phyloP scores from a whole-genome alignment of 2,113 vertebrate species.

The Tyto alba region DNA sequence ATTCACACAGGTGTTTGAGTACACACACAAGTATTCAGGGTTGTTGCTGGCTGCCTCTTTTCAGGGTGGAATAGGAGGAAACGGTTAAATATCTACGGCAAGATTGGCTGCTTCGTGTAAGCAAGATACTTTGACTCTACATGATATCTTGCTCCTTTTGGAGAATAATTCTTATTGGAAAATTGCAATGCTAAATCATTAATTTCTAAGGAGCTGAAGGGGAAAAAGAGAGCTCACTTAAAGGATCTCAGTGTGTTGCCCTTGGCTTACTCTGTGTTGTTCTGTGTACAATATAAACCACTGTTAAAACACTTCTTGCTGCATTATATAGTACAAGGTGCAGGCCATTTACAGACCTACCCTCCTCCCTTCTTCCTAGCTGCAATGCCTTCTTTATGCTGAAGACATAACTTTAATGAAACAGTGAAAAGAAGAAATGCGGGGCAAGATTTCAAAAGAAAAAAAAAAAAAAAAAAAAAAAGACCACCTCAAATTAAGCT shows the following conservation, averaged over 20 bases:
- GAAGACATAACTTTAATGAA: neutral
- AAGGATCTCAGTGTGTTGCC: neutral
- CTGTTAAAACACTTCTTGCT: neutral
- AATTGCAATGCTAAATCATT: neutral
- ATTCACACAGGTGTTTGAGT: fast-evolving
- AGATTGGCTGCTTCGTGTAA: neutral
- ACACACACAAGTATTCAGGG: neutral
- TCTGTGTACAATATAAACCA: neutral
- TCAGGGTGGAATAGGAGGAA: neutral
- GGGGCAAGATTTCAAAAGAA: neutral
- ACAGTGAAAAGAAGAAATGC: neutral
- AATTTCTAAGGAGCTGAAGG: neutral
- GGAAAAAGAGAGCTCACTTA: neutral
- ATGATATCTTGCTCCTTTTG: neutral
- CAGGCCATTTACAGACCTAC: neutral
- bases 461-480: neutral
- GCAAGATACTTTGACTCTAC: neutral
- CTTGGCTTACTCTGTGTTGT: neutral
- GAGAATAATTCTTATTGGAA: neutral
- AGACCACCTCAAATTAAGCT: neutral
- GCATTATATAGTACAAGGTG: neutral
- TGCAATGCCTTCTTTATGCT: neutral
- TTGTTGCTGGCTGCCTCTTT: neutral
- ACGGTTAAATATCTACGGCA: neutral
- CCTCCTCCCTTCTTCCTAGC: neutral